Evolutionary conservation across 1,140 invertebrate species (phyloP).

Genomic region (Drosophila varians): DNA sequence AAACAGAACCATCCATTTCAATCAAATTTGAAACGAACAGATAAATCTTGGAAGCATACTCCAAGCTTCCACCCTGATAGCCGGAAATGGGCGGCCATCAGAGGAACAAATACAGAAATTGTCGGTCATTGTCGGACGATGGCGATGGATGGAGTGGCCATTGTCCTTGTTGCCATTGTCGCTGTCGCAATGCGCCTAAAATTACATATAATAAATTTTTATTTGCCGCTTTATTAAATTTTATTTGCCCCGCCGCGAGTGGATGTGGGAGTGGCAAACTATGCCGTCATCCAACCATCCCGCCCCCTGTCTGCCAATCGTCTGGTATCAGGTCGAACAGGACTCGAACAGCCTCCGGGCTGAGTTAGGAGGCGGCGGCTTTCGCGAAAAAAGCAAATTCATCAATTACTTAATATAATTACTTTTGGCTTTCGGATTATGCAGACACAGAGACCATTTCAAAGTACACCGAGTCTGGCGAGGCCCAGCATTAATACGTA

Average conservation of each 20-base stretch:
- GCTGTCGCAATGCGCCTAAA: conserved; percentile 68
- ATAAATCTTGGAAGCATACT: conserved; percentile 19
- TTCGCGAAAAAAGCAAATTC: conserved; percentile 77
- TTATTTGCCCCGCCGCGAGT: conserved; percentile 46
- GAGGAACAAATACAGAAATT: conserved; percentile 63
- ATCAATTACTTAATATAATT: conserved; percentile 83
- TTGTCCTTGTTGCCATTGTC: not conserved
- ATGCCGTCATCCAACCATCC: conserved; percentile 18
- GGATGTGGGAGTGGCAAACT: conserved; percentile 9
- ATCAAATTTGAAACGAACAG: conserved; percentile 67
- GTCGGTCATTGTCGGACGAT: conserved; percentile 49
- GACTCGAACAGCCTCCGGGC: not conserved
- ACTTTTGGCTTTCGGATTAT: conserved; percentile 82
- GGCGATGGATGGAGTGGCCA: not conserved
- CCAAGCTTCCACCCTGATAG: not conserved
- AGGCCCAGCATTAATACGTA: conserved; percentile 76
- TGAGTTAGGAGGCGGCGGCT: not conserved
- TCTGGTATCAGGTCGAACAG: conserved; percentile 51
- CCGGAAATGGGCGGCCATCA: conserved; percentile 69
- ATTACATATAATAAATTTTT: conserved; percentile 80
- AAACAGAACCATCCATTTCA: conserved; percentile 69
- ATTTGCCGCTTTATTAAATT: conserved; percentile 80
- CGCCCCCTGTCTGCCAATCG: conserved; percentile 48
- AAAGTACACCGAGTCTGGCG: conserved; percentile 22
- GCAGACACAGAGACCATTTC: conserved; percentile 42